phyloP scores from a whole-genome alignment of 2,113 vertebrate genomes.

The Pelobates fuscus region DNA sequence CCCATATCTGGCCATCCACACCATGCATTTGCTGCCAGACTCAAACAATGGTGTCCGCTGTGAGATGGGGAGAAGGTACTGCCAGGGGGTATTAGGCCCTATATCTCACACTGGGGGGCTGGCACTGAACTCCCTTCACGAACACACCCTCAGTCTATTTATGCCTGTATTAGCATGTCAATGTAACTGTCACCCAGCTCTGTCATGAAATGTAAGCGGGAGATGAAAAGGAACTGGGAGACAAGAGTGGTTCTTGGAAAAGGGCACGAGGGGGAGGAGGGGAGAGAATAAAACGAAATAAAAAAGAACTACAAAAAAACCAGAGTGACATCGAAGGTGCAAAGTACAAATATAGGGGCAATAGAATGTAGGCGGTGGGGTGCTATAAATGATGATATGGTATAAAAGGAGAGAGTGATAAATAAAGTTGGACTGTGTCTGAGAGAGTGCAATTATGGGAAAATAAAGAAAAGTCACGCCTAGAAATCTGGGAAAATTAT shows the following conservation, averaged over 20 bases:
- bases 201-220: conserved; percentile 35
- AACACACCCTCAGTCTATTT: conserved; percentile 31
- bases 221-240: conserved; percentile 37
- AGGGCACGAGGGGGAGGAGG: background rate
- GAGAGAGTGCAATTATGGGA: too few relatives aligned
- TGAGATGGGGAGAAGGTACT: conserved; percentile 34
- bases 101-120: conserved; percentile 43
- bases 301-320: conserved; percentile 16
- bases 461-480: too few relatives aligned
- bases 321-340: background rate
- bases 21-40: conserved; percentile 28
- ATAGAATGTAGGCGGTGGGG: background rate
- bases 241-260: conserved; percentile 12
- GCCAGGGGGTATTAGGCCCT: conserved; percentile 45
- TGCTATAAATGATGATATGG: background rate
- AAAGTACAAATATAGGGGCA: conserved; percentile 8
- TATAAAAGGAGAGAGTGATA: background rate
- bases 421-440: too few relatives aligned
- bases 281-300: conserved; percentile 7
- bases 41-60: conserved; percentile 34
- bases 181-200: conserved; percentile 43
- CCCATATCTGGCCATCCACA: conserved; percentile 10
- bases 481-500: too few relatives aligned
- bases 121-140: conserved; percentile 26
- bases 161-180: conserved; percentile 33